Evolutionary conservation across 2,888 invertebrate species (phyloP).

Genomic region (Pollenia angustigena): DNA sequence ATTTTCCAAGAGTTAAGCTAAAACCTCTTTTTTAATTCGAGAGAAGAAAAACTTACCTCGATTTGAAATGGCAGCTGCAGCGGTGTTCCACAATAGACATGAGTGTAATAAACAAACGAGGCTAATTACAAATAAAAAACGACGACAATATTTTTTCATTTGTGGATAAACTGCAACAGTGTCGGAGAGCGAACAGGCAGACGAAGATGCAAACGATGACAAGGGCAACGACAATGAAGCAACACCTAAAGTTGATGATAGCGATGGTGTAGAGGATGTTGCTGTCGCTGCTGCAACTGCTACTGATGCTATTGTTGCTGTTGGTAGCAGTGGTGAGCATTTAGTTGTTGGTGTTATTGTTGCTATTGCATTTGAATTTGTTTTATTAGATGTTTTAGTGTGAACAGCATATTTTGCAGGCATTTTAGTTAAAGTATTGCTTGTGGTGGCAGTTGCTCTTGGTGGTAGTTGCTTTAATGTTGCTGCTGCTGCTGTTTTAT

Average conservation of each 20-base stretch:
- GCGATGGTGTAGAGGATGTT: conserved; percentile 3
- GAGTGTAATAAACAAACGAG: conserved; percentile 83
- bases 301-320: conserved; percentile 4
- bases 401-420: conserved; percentile 56
- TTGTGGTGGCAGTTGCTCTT: conserved; percentile 42
- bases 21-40: conserved; percentile 3
- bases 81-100: conserved; percentile 79
- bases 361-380: conserved; percentile 23
- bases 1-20: background rate
- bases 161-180: conserved; percentile 79
- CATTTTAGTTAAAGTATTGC: conserved; percentile 61
- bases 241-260: conserved; percentile 18
- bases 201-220: conserved; percentile 60
- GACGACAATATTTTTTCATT: conserved; percentile 75
- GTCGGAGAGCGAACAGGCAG: conserved; percentile 44
- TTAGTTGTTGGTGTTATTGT: conserved; percentile 11
- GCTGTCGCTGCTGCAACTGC: conserved; percentile 30
- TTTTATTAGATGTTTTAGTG: conserved; percentile 26
- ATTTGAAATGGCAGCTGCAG: conserved; percentile 83
- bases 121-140: conserved; percentile 84
- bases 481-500: conserved; percentile 56
- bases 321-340: too few species aligned
- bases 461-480: conserved; percentile 62
- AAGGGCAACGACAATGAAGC: conserved; percentile 48
- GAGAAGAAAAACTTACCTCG: conserved; percentile 81